These are phyloP conservation scores for Valencia hispanica DNA, from an alignment of 2,797 vertebrate genomes.

Conservation along the genomic window DNA sequence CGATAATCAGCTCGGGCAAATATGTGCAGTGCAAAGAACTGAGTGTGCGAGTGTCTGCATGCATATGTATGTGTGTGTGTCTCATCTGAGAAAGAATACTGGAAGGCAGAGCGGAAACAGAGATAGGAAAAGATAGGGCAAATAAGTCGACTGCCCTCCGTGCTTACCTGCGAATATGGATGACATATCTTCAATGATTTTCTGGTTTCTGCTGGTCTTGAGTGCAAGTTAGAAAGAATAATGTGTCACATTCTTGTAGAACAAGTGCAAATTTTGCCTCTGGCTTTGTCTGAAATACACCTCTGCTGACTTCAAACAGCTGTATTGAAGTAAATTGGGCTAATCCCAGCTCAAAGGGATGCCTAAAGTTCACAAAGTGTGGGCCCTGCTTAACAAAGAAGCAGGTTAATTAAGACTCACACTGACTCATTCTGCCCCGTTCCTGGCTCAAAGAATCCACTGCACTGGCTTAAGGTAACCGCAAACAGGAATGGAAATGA, in stretches of 20 bases:
- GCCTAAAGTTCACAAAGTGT: constrained; percentile 75
- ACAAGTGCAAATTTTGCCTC: constrained; percentile 66
- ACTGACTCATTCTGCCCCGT: constrained; percentile 55
- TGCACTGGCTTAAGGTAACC: constrained; percentile 47
- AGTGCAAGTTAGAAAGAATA: constrained; percentile 45
- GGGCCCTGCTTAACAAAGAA: constrained; percentile 71
- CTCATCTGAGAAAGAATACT: constrained; percentile 47
- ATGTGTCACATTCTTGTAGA: constrained; percentile 60
- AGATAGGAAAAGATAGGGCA: constrained; percentile 54
- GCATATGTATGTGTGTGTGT: constrained; percentile 13
- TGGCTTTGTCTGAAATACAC: constrained; percentile 62
- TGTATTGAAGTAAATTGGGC: constrained; percentile 70
- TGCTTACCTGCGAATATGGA: constrained; percentile 56
- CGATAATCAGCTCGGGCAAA: constrained; percentile 68
- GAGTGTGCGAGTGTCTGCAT: constrained; percentile 29
- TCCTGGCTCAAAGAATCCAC: constrained; percentile 41
- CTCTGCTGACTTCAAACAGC: constrained; percentile 70
- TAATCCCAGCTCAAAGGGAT: constrained; percentile 78
- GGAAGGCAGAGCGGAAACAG: constrained; percentile 61
- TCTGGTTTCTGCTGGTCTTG: constrained; percentile 42
- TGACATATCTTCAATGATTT: constrained; percentile 57
- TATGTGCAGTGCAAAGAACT: constrained; percentile 60
- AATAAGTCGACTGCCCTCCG: constrained; percentile 42
- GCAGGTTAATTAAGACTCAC: constrained; percentile 73
- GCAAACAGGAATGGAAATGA: constrained; percentile 50